These are phyloP conservation scores for Sternarchorhynchus goeldii DNA, from an alignment of 2,797 vertebrate species.

Conservation along the genomic window DNA sequence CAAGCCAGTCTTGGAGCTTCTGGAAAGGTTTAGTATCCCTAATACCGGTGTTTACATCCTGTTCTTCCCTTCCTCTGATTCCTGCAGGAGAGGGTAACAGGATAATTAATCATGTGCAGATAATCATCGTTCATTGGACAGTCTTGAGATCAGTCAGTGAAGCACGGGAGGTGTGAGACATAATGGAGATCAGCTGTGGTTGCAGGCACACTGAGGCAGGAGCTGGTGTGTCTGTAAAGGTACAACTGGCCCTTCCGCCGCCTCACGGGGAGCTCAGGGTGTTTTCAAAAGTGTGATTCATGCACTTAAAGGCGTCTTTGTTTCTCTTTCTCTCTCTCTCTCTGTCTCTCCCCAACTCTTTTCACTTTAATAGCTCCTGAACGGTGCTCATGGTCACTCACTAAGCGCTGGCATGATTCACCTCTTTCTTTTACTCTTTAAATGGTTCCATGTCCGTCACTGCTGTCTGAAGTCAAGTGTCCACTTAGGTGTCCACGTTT, in stretches of 20 bases:
- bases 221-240: background rate
- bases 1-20: background rate
- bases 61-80: background rate
- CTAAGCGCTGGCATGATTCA: too few relatives aligned
- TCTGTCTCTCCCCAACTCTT: background rate
- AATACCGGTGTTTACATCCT: background rate
- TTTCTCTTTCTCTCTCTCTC: background rate
- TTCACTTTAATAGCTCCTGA: background rate
- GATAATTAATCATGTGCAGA: background rate
- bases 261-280: background rate
- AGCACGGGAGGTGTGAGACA: too few relatives aligned
- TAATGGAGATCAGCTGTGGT: conserved; percentile 11
- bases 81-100: background rate
- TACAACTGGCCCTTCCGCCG: background rate
- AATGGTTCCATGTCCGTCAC: too few relatives aligned
- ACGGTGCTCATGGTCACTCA: background rate
- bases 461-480: background rate
- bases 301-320: background rate
- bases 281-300: conserved; percentile 10
- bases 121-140: background rate
- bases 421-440: too few relatives aligned
- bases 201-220: background rate
- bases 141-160: too few relatives aligned
- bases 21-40: conserved; percentile 3
- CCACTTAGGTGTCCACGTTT: background rate